Base-by-base conservation (phyloP, 2,888 invertebrate genomes). In the Chaetogeoica ovagalla region DNA sequence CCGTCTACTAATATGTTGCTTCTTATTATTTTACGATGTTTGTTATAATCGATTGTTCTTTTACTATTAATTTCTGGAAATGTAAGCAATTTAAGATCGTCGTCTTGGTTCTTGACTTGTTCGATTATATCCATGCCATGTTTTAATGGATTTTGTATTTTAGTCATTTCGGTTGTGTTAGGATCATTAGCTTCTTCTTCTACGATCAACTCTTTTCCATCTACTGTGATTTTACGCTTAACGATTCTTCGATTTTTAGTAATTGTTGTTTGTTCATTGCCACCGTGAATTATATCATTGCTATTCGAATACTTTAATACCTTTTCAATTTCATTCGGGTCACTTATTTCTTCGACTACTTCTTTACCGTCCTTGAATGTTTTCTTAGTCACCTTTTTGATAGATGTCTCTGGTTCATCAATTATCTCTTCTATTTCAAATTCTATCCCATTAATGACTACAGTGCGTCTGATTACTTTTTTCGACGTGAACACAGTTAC, bases 361-460 rank as follows among this genome's bases (percentile, higher is more conserved):
- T 60, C 23, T 2, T 60, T 1, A 0, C 43, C 23, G 5, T 60
- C 21, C 11, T 15, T n/a, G 4, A 70, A 7, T 6, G 37, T n/a
- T 39, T 59, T 70, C n/a, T n/a, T 57, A 1, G 37, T 19, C n/a
- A 57, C n/a, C 4, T 19, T 70, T n/a, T 57, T 70, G 4, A 15
- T 37, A 0, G 70, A n/a, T 39, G 39, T 11, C 11, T 8, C 19
- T 2, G 57, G 1, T n/a, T 59, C 57, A 1, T 70, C 13, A 37
- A 39, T 57, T 13, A 37, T 70, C n/a, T 70, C 57, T 13, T 39
- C 70, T 7, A 70, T 39, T 39, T 39, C 57, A 57, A 15, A 37
- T 57, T 70, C 70, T 13, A n/a, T 39, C 1, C 39, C 70, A 59
- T 70, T n/a, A 7, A 70, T 21, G 19, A 70, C 39, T 13, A 70